A percentile compares a stretch with the other conserved stretches of the same genome.
Evolutionary conservation across 35 echinoderm and acorn worm species (phyloP).

Genomic region (Diadema setosum): DNA sequence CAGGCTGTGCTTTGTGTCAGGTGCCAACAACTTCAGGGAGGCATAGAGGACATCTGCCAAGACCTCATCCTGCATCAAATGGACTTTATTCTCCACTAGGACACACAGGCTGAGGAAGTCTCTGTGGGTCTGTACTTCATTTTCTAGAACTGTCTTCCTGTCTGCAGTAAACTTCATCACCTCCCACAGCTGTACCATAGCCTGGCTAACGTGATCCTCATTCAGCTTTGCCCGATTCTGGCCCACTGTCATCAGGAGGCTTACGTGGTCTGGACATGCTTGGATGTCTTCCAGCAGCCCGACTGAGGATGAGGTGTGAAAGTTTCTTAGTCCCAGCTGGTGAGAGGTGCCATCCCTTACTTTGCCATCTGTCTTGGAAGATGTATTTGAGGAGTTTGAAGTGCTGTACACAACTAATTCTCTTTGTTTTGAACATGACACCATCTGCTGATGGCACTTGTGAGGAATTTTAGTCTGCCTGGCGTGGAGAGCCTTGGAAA

Average conservation of each 20-base stretch:
- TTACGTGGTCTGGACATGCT: background rate
- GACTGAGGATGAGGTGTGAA: background rate
- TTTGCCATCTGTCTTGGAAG: background rate
- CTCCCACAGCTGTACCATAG: background rate
- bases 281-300: slow-evolving; percentile 10
- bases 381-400: background rate
- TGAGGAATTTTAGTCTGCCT: background rate
- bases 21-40: slow-evolving; percentile 37
- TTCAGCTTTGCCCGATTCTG: slow-evolving; percentile 2
- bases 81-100: slow-evolving; percentile 66
- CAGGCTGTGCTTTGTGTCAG: slow-evolving; percentile 14
- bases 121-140: background rate
- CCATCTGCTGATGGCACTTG: background rate
- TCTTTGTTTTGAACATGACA: background rate
- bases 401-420: background rate
- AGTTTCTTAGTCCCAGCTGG: background rate
- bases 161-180: background rate
- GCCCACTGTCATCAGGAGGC: background rate
- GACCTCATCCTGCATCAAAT: slow-evolving; percentile 30
- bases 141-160: background rate
- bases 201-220: background rate
- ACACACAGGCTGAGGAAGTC: slow-evolving; percentile 61
- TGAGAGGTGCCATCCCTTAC: background rate
- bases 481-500: background rate
- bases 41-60: slow-evolving; percentile 61